Evolutionary conservation across 2,797 vertebrate species (phyloP).

Genomic region (Spinus olivaceus): DNA sequence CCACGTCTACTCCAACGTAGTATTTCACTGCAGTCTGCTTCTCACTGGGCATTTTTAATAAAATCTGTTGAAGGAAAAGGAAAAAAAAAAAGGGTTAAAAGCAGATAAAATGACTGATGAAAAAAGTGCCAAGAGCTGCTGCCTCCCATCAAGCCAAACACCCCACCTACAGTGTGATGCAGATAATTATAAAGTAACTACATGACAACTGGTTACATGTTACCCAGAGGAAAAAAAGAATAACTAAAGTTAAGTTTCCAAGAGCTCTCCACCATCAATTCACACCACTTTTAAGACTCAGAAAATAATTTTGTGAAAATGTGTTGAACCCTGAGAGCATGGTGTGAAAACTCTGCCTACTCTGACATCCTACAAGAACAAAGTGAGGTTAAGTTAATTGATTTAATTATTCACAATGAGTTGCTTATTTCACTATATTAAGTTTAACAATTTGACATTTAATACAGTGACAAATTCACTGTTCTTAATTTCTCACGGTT

Average conservation of each 20-base stretch:
- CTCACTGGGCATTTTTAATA: conserved; percentile 46
- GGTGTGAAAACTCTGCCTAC: conserved; percentile 20
- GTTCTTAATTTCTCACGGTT: conserved; percentile 14
- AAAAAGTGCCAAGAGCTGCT: background rate
- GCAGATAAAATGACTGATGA: background rate
- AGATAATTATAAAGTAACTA: background rate
- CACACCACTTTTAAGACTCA: background rate
- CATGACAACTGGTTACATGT: background rate
- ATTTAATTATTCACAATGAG: conserved; percentile 37
- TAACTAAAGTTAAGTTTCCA: background rate
- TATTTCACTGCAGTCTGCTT: conserved; percentile 50
- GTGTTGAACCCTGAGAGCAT: background rate
- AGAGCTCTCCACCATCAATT: background rate
- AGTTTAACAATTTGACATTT: conserved; percentile 26
- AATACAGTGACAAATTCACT: conserved; percentile 1
- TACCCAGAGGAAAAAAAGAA: background rate
- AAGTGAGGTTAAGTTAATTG: conserved; percentile 12
- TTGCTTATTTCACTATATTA: conserved; percentile 18
- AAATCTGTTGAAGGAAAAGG: background rate
- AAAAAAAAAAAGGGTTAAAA: background rate
- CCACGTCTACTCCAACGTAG: conserved; percentile 92
- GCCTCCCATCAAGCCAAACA: background rate
- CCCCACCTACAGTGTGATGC: background rate
- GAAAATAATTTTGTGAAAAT: background rate
- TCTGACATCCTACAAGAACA: background rate